Evolutionary conservation across 2,888 invertebrate genomes (phyloP).

Genomic region (Leptopilina syphax): DNA sequence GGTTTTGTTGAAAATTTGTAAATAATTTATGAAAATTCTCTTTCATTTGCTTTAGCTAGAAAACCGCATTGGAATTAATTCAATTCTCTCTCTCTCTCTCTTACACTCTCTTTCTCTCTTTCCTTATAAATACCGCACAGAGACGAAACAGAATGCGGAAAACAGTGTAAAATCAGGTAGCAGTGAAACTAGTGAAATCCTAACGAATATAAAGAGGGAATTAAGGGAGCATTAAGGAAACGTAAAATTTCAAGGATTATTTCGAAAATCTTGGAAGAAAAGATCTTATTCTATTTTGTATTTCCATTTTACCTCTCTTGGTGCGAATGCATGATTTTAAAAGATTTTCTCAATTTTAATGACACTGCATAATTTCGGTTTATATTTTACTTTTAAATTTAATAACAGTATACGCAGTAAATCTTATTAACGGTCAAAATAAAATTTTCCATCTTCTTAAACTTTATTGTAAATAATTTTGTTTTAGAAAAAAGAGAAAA

Average conservation of each 20-base stretch:
- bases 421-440: no score
- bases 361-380: background rate
- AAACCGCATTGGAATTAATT: slow-evolving; percentile 9
- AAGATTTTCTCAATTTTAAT: background rate
- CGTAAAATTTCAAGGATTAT: slow-evolving; percentile 3
- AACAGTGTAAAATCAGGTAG: slow-evolving; percentile 11
- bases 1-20: no score
- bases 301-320: background rate
- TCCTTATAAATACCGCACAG: no score
- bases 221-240: background rate
- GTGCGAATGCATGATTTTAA: background rate
- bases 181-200: slow-evolving; percentile 4
- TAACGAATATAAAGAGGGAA: slow-evolving; percentile 12
- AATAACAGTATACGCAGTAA: no score
- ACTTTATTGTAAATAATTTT: no score
- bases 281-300: background rate
- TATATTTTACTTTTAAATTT: no score
- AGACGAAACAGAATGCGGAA: background rate
- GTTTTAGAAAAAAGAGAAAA: no score
- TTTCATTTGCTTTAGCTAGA: no score
- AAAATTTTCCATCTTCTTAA: no score
- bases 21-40: no score
- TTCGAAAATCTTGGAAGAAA: background rate
- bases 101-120: no score
- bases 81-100: background rate